phyloP scores from a whole-genome alignment of 2,797 vertebrate genomes.

The Scarus forsteni region DNA sequence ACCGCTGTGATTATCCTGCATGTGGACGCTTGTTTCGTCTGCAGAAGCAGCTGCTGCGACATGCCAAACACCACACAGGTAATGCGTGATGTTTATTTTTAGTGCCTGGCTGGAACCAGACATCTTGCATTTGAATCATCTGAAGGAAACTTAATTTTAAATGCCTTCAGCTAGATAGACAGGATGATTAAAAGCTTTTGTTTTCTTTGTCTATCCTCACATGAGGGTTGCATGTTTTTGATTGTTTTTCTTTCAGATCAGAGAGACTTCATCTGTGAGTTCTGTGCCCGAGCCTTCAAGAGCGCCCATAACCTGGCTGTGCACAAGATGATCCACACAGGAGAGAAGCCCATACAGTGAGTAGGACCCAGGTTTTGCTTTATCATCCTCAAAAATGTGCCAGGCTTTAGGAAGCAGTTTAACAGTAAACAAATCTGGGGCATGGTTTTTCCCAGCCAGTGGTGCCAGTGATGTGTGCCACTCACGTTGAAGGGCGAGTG shows the following conservation, averaged over 20 bases:
- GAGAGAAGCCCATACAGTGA: constrained; percentile 95
- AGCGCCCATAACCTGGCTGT: constrained; percentile 94
- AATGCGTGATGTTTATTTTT: not conserved
- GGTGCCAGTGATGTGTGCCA: no score
- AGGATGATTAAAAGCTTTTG: not conserved
- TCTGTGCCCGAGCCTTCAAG: constrained; percentile 94
- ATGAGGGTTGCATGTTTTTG: not conserved
- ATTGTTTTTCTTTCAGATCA: constrained; percentile 84
- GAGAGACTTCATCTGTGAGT: constrained; percentile 96
- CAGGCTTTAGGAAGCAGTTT: not conserved
- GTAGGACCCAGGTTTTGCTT: constrained; percentile 50
- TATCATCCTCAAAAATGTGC: not conserved
- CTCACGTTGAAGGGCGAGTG: no score
- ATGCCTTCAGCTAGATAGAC: not conserved
- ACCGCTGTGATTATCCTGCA: constrained; percentile 93
- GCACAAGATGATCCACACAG: constrained; percentile 96
- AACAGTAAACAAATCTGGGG: not conserved
- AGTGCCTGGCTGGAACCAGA: not conserved
- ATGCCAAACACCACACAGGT: constrained; percentile 97
- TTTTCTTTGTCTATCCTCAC: not conserved
- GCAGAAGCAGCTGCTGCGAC: constrained; percentile 94
- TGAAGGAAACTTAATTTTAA: not conserved
- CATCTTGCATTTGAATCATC: not conserved
- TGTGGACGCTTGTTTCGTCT: constrained; percentile 95
- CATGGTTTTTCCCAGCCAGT: no score